Evolutionary conservation across 2,113 vertebrate species (phyloP).

Genomic region (Cacatua alba): DNA sequence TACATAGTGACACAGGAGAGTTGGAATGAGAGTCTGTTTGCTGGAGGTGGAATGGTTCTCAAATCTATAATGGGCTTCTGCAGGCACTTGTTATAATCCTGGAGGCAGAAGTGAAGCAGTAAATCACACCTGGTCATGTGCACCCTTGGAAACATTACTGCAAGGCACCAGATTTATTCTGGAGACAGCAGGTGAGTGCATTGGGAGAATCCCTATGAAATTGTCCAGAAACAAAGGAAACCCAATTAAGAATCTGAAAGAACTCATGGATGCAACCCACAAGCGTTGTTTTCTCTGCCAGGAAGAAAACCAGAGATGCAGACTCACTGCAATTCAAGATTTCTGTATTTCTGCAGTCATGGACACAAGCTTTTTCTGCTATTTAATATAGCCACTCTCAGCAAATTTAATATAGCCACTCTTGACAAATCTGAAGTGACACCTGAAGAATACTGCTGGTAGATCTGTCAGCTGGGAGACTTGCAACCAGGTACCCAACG

Average conservation of each 20-base stretch:
- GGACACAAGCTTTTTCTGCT: background rate
- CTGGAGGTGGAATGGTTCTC: background rate
- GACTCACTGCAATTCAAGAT: background rate
- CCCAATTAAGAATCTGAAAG: background rate
- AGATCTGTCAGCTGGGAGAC: background rate
- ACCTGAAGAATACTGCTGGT: background rate
- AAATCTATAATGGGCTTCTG: background rate
- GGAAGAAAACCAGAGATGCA: background rate
- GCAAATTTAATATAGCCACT: background rate
- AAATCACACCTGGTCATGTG: background rate
- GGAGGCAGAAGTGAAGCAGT: background rate
- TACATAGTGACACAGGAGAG: background rate
- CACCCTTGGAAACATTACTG: background rate
- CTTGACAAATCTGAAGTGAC: background rate
- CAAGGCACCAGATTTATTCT: background rate
- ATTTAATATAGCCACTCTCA: background rate
- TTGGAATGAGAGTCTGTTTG: background rate
- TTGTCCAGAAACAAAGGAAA: background rate
- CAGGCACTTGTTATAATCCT: background rate
- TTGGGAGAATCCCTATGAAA: background rate
- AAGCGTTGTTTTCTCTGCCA: background rate
- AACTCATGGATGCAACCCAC: background rate
- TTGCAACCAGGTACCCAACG: background rate
- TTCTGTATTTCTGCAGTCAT: background rate
- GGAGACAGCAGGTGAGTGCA: background rate